Base-by-base conservation (phyloP, 2,113 vertebrate genomes). In the Vidua macroura region DNA sequence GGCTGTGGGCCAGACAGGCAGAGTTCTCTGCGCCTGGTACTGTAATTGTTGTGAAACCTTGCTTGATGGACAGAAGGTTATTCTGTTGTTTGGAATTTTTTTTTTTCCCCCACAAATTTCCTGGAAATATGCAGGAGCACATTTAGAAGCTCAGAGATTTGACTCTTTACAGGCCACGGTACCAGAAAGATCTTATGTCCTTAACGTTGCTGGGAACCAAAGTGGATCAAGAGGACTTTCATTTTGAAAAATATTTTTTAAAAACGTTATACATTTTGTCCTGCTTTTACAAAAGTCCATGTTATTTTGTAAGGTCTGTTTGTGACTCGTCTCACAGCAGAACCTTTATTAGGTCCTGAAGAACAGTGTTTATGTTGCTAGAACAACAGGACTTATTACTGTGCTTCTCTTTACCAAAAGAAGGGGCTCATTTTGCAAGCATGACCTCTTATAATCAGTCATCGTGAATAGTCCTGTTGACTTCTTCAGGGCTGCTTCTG, bases 1-100 rank as follows among this genome's bases (percentile, higher is more conserved):
- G 96, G 95, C 96, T 95, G 83, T 68, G 78, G 90, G 95, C 94
- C 95, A 95, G 90, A 53, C 79, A 97, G 72, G 89, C 92, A 95
- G 95, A 88, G 90, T 96, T 93, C 92, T 93, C 92, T 78, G 92
- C 48, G 95, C 95, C 95, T 97, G 96, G 96, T 96, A 97, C 94
- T 88, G 80, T 93, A 83, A 92, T 68, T 93, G 92, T 94, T 95
- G 93, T 86, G 96, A 88, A 97, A 95, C 96, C 88, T 90, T 81
- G 28, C 49, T 86, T 92, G 93, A 91, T 90, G 88, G 88, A 94
- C 80, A 35, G 60, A 68, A 90, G 49, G 83, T 88, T 93, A 86
- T 78, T 92, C 83, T 84, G 80, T 74, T 95, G 58, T 92, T 92
- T 72, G 35, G 68, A 44, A 49, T 21, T 55, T 51, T 58, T 73